phyloP scores from a whole-genome alignment of 2,797 vertebrate species.

The Urocyon cinereoargenteus region DNA sequence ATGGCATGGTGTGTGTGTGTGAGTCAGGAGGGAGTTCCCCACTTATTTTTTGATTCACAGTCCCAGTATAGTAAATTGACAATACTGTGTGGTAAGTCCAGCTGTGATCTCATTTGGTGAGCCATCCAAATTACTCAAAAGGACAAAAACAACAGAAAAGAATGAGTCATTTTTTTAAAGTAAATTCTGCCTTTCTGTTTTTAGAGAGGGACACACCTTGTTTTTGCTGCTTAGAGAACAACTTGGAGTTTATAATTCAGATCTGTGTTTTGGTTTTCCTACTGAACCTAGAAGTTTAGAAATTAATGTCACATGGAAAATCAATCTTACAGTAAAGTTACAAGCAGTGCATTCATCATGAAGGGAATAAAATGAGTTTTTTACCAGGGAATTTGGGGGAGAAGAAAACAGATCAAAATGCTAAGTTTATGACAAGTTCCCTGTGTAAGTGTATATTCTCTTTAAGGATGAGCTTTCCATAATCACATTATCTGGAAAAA shows the following conservation, averaged over 20 bases:
- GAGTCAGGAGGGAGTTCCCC: not conserved
- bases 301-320: conserved; percentile 8
- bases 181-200: conserved; percentile 65
- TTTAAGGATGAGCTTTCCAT: not conserved
- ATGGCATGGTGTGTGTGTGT: not conserved
- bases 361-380: conserved; percentile 21
- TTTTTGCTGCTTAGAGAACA: conserved; percentile 56
- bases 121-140: conserved; percentile 38
- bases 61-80: not conserved
- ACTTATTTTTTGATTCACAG: not conserved
- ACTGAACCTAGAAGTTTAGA: conserved; percentile 22
- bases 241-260: not conserved
- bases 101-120: conserved; percentile 59
- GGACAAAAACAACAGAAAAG: conserved; percentile 29
- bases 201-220: conserved; percentile 41
- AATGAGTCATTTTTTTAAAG: conserved; percentile 67
- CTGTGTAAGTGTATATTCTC: not conserved
- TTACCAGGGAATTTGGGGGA: not conserved
- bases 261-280: conserved; percentile 20
- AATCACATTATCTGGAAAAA: not conserved
- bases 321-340: not conserved
- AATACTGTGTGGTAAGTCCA: not conserved
- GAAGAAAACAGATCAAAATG: not conserved
- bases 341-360: not conserved
- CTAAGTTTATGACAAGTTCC: not conserved